Base-by-base conservation (phyloP, 1,140 invertebrate genomes). In the Drosophila micromelanica region DNA sequence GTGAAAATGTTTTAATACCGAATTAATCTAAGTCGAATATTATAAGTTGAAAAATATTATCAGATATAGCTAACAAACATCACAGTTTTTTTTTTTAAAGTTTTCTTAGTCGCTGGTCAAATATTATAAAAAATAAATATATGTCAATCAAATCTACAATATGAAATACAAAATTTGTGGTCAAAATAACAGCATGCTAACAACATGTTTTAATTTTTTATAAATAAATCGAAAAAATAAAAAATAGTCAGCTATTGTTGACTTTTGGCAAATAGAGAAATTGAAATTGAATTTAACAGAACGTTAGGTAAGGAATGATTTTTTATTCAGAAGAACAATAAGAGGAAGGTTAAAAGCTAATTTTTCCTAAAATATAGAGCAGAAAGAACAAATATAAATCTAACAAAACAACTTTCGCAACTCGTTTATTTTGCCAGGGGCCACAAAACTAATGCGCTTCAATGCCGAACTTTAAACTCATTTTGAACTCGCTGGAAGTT, bases 381-480 rank as follows among this genome's bases (percentile, higher is more conserved):
- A 55, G 8, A 20, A 64, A 54, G 12, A 51, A 35, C 15, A n/a
- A 54, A 67, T 59, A 48, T 40, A 67, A 59, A 59, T 59, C 43
- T 49, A 45, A 54, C 15, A 63, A 52, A 17, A 27, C 27, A 60
- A 60, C 30, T 20, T 15, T 20, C 15, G 20, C 46, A 49, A 13
- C 35, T 23, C 13, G 15, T 74, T 70, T 56, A 59, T 74, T 52
- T 82, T 61, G 59, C 67, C 64, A 35, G 43, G 51, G 48, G 38
- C 37, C 61, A 40, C 67, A 65, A 81, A 76, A 81, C 57, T 85
- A 77, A 85, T 74, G 80, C 67, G 73, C 77, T 73, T 68, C 73
- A 68, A 80, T 61, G 64, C 51, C 43, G 68, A 79, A 87, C 71
- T 82, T 87, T 76, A 87, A 87, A 87, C 78, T 82, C 65, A 74